These are phyloP conservation scores for Microplitis demolitor DNA, from an alignment of 1,140 invertebrate genomes.

Conservation along the genomic window DNA sequence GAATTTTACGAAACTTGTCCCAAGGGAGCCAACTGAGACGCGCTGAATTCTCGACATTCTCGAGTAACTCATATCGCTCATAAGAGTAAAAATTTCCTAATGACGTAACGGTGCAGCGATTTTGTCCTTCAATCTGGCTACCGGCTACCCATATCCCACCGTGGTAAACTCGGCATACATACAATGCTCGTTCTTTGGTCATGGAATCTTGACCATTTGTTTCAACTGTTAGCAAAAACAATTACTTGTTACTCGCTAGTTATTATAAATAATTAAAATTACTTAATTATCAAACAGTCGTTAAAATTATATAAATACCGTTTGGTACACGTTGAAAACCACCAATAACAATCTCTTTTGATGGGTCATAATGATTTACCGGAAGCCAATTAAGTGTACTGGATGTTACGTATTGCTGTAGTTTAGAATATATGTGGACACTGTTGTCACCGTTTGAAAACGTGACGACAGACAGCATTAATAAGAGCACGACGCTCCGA, in stretches of 20 bases:
- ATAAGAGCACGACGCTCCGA: conserved; percentile 30
- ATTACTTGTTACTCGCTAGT: too few species aligned
- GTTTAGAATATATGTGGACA: conserved; percentile 57
- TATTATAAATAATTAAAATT: background rate
- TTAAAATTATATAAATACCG: conserved; percentile 31
- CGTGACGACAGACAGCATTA: conserved; percentile 35
- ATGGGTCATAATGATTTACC: conserved; percentile 51
- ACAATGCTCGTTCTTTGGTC: conserved; percentile 60
- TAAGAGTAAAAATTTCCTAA: conserved; percentile 66
- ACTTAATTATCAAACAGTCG: background rate
- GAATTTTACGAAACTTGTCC: conserved; percentile 67
- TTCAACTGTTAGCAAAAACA: too few species aligned
- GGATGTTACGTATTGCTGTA: conserved; percentile 60
- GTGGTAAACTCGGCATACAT: conserved; percentile 73
- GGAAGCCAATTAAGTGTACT: conserved; percentile 66
- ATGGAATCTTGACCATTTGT: background rate
- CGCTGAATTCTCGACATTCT: conserved; percentile 78
- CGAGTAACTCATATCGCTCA: conserved; percentile 72
- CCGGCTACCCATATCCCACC: conserved; percentile 75
- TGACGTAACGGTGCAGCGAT: conserved; percentile 69
- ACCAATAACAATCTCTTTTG: conserved; percentile 63
- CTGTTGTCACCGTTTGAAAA: conserved; percentile 50
- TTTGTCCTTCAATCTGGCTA: conserved; percentile 55
- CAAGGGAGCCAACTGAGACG: conserved; percentile 74
- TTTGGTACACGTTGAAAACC: conserved; percentile 56